These are phyloP conservation scores for Danaus melanippus DNA, from an alignment of 1,140 invertebrate species.

Conservation along the genomic window DNA sequence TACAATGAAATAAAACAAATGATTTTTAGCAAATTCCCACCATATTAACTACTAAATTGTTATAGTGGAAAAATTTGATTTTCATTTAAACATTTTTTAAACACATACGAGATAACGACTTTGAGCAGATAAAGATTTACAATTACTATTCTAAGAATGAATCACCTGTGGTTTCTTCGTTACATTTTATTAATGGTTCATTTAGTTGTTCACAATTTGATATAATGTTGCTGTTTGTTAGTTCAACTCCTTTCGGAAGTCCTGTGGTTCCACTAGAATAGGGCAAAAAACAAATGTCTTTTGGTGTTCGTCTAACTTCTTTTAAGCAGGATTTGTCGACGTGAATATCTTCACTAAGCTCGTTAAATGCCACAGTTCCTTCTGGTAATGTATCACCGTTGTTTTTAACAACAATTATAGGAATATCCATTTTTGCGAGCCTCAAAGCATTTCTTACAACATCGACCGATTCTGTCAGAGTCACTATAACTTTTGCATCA, in stretches of 20 bases:
- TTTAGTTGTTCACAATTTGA: slow-evolving; percentile 72
- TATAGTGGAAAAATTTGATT: too few relatives aligned
- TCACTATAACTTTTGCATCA: slow-evolving; percentile 79
- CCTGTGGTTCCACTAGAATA: slow-evolving; percentile 92
- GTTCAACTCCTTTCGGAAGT: slow-evolving; percentile 88
- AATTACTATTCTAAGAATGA: slow-evolving; percentile 9
- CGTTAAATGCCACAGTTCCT: slow-evolving; percentile 74
- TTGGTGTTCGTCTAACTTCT: slow-evolving; percentile 49
- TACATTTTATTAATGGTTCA: slow-evolving; percentile 37
- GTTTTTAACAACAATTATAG: slow-evolving; percentile 73
- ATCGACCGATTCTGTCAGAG: slow-evolving; percentile 69
- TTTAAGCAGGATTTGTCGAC: slow-evolving; percentile 69
- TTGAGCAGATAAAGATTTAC: too few relatives aligned
- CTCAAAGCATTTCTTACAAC: slow-evolving; percentile 64
- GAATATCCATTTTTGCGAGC: slow-evolving; percentile 64
- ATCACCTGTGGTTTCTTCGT: slow-evolving; percentile 53
- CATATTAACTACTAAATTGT: too few relatives aligned
- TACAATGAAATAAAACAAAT: slow-evolving; percentile 34
- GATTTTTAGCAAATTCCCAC: too few relatives aligned
- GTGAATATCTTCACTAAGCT: slow-evolving; percentile 69
- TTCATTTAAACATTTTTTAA: too few relatives aligned
- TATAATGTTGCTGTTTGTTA: slow-evolving; percentile 80
- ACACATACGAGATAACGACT: too few relatives aligned
- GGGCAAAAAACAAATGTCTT: slow-evolving; percentile 75
- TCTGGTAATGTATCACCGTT: slow-evolving; percentile 57